Evolutionary conservation across 2,113 vertebrate species (phyloP).

Genomic region (Hemibagrus wyckioides): DNA sequence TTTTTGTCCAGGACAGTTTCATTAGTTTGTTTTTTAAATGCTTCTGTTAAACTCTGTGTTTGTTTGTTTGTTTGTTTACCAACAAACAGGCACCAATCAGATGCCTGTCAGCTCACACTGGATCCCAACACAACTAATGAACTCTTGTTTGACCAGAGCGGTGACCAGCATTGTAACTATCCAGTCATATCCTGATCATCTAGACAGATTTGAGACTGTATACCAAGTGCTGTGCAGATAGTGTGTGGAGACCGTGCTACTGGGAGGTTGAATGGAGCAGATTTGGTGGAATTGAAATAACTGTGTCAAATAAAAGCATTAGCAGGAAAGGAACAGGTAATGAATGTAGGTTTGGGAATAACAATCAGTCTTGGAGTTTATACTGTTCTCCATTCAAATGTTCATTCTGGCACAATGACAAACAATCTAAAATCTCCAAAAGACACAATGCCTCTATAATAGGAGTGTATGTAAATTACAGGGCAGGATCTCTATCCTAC

Average conservation of each 20-base stretch:
- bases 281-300: background rate
- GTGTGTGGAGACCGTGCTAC: slow-evolving; percentile 61
- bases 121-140: slow-evolving; percentile 36
- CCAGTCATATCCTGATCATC: slow-evolving; percentile 18
- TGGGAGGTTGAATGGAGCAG: slow-evolving; percentile 8
- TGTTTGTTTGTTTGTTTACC: too few species aligned
- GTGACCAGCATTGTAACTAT: background rate
- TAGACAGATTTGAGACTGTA: slow-evolving; percentile 30
- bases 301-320: slow-evolving; percentile 59
- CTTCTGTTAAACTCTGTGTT: too few species aligned
- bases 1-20: too few species aligned
- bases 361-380: slow-evolving; percentile 73
- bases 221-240: background rate
- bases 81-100: too few species aligned
- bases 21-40: too few species aligned
- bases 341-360: slow-evolving; percentile 69
- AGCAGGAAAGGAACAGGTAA: slow-evolving; percentile 36
- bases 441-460: background rate
- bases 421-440: slow-evolving; percentile 52
- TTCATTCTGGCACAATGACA: slow-evolving; percentile 70
- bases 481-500: background rate
- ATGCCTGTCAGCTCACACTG: slow-evolving; percentile 38
- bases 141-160: slow-evolving; percentile 20
- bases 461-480: background rate
- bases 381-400: slow-evolving; percentile 49